phyloP scores from a whole-genome alignment of 2,888 invertebrate species.

The Alsophila aescularia region DNA sequence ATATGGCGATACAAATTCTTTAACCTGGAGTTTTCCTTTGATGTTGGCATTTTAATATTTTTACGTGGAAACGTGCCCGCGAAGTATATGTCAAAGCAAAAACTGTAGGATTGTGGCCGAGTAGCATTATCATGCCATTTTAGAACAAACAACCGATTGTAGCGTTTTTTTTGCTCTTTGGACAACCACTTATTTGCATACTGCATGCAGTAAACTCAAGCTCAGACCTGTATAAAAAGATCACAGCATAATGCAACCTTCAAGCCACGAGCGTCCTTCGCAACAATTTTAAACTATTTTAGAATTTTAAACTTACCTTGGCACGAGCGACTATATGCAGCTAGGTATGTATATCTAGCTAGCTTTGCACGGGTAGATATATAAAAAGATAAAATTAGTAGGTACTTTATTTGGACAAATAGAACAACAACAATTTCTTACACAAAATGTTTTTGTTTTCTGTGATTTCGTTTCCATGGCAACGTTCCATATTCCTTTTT shows the following conservation, averaged over 20 bases:
- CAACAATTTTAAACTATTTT: neutral
- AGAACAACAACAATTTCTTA: no score
- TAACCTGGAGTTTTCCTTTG: slow-evolving; percentile 3
- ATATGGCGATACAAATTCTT: slow-evolving; percentile 10
- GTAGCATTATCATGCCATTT: no score
- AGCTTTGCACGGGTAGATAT: no score
- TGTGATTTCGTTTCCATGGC: no score
- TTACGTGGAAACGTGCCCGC: neutral
- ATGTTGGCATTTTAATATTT: neutral
- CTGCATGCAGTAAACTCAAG: neutral
- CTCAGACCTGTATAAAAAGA: neutral
- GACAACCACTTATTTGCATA: neutral
- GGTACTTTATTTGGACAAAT: no score
- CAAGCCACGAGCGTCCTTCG: slow-evolving; percentile 23
- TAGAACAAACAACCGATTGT: no score
- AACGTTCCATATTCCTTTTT: no score
- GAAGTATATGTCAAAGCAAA: neutral
- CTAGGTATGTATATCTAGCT: slow-evolving; percentile 5
- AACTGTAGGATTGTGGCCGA: no score
- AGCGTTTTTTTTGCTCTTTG: neutral
- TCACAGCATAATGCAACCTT: slow-evolving; percentile 19
- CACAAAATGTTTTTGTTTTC: no score
- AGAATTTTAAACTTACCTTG: slow-evolving; percentile 22
- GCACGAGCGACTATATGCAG: slow-evolving; percentile 21
- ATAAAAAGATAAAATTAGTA: no score